Evolutionary conservation across 1,140 invertebrate species (phyloP).

Genomic region (Brachionus sp.): DNA sequence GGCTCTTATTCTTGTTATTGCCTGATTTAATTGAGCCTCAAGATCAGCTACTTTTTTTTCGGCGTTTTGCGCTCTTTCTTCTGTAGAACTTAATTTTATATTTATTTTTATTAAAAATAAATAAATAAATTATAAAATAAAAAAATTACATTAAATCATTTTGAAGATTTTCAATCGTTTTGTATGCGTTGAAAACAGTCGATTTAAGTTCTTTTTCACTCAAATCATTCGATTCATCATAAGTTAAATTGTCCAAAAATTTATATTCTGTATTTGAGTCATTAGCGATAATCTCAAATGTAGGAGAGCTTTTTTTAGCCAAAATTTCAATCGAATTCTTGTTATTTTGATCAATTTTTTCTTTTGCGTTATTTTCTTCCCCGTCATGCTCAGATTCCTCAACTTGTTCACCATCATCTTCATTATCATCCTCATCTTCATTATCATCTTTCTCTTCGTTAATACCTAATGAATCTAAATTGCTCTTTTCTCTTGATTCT

Average conservation of each 20-base stretch:
- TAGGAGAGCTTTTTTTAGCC: neutral
- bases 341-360: neutral
- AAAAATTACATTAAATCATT: constrained; percentile 42
- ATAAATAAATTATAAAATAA: neutral
- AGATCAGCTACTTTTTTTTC: constrained; percentile 13
- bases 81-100: neutral
- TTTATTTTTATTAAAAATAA: neutral
- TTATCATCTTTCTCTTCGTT: neutral
- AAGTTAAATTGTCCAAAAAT: constrained; percentile 5
- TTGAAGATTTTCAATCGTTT: constrained; percentile 27
- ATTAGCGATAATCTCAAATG: constrained; percentile 23
- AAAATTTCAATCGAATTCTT: neutral
- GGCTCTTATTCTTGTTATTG: neutral
- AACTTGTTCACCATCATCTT: neutral
- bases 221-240: constrained; percentile 35
- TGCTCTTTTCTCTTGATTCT: constrained; percentile 2
- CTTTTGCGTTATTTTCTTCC: neutral
- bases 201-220: constrained; percentile 37
- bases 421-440: neutral
- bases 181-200: constrained; percentile 16
- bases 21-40: constrained; percentile 26
- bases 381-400: neutral
- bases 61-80: constrained; percentile 31
- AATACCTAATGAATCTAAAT: neutral
- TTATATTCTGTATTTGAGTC: constrained; percentile 34